A percentile compares a stretch with the other conserved stretches of the same genome.
phyloP scores from a whole-genome alignment of 1,140 invertebrate genomes.

The Zaprionus ghesquierei region DNA sequence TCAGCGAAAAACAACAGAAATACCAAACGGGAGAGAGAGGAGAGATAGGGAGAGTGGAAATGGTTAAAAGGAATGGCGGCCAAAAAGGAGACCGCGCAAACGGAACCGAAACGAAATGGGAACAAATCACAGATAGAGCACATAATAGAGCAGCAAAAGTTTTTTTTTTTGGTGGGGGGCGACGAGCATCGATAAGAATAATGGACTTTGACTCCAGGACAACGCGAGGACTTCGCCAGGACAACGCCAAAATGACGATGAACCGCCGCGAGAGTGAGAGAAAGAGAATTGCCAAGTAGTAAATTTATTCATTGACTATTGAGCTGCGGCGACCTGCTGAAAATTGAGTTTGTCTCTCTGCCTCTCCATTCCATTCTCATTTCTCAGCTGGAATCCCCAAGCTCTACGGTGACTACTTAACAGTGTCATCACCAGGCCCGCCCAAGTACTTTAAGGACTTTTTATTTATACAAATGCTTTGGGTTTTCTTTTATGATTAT shows the following conservation, averaged over 20 bases:
- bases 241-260: neutral
- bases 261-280: no score
- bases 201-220: constrained; percentile 72
- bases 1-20: constrained; percentile 13
- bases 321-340: constrained; percentile 73
- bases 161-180: no score
- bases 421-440: constrained; percentile 29
- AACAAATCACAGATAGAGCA: constrained; percentile 16
- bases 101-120: no score
- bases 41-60: constrained; percentile 11
- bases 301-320: constrained; percentile 82
- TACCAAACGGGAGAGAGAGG: constrained; percentile 9
- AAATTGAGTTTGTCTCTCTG: constrained; percentile 68
- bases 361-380: neutral
- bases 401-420: constrained; percentile 3
- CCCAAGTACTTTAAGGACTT: constrained; percentile 73
- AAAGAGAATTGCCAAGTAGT: constrained; percentile 8
- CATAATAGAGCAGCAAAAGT: constrained; percentile 77
- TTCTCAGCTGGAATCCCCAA: neutral
- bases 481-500: constrained; percentile 59
- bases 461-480: constrained; percentile 77
- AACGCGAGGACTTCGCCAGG: constrained; percentile 15
- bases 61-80: neutral
- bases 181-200: constrained; percentile 74
- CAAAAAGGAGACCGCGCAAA: constrained; percentile 39